Base-by-base conservation (phyloP, 2,888 invertebrate species). In the Phyllotreta cruciferae region DNA sequence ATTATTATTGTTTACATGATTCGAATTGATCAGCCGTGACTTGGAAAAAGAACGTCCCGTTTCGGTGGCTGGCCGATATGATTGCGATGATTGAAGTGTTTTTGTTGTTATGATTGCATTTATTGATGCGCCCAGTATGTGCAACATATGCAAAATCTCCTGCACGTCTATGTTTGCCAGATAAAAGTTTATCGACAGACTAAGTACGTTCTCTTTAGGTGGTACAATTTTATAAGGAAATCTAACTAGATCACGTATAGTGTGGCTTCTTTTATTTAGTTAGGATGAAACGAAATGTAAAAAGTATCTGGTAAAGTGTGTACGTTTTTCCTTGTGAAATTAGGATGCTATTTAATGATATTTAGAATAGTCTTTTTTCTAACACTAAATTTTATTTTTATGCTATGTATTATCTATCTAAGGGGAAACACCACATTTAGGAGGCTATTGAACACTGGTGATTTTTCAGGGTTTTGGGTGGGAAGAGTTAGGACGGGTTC, bases 181-280 rank as follows among this genome's bases (percentile, higher is more conserved):
- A 35, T 24, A 24, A 24, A 35, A 37, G 50, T 11, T 37, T 37
- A n/a, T 50, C 10, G 37, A 34, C 35, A 50, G n/a, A 11, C 6
- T 50, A 8, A 34, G 34, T 57, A 39, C 4, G 24, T 24, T 38
- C 57, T 49, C 57, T 57, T 57, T 50, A 57, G 57, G 56, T 42
- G 56, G 39, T 56, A 60, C 6, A 47, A 53, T 56, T 64, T 52
- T 60, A 64, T 49, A 64, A 64, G 64, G 64, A 64, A 64, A 64
- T 56, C 53, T 64, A 64, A 60, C 64, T 64, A 52, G 56, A 53
- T 56, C 64, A 60, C 55, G 50, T 64, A 60, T 42, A 44, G 56
- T 56, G 44, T 52, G 13, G 39, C 14, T 58, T 58, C 36, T 50
- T 42, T 50, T 42, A 58, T 58, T 58, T 58, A 58, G 50, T 52